Conservation (phyloP, 2,797 vertebrate species). For the Strix occidentalis region DNA sequence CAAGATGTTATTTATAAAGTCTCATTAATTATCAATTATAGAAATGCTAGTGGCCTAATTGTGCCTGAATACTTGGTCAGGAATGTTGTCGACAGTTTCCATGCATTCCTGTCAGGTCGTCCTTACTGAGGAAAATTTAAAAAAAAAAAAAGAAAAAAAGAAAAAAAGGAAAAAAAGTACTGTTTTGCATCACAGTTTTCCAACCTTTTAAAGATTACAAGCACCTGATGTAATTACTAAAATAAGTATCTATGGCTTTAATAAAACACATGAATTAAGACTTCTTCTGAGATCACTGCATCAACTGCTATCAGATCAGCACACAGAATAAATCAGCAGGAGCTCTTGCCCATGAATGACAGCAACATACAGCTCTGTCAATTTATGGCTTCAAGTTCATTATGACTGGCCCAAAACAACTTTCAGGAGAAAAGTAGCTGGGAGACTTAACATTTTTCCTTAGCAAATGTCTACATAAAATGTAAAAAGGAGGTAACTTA, state of each 20-base stretch:
- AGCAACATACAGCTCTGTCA: neutral
- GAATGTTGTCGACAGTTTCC: neutral
- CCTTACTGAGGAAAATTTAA: neutral
- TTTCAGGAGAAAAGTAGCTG: neutral
- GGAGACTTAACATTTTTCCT: neutral
- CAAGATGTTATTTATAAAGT: neutral
- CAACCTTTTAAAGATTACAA: neutral
- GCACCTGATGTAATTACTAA: neutral
- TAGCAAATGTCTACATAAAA: neutral
- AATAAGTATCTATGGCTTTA: neutral
- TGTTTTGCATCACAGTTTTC: neutral
- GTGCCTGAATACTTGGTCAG: neutral
- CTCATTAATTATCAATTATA: neutral
- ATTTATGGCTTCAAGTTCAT: neutral
- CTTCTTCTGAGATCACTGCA: neutral
- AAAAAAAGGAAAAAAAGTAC: fast-evolving
- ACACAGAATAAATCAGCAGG: neutral
- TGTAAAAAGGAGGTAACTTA: neutral
- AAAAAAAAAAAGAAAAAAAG: neutral
- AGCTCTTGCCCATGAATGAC: neutral
- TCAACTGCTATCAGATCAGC: neutral
- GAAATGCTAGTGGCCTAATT: neutral
- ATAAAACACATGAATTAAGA: neutral
- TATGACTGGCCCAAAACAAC: neutral
- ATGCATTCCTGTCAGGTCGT: neutral